phyloP scores from a whole-genome alignment of 2,888 invertebrate genomes.

The Eupelmus urozonus region DNA sequence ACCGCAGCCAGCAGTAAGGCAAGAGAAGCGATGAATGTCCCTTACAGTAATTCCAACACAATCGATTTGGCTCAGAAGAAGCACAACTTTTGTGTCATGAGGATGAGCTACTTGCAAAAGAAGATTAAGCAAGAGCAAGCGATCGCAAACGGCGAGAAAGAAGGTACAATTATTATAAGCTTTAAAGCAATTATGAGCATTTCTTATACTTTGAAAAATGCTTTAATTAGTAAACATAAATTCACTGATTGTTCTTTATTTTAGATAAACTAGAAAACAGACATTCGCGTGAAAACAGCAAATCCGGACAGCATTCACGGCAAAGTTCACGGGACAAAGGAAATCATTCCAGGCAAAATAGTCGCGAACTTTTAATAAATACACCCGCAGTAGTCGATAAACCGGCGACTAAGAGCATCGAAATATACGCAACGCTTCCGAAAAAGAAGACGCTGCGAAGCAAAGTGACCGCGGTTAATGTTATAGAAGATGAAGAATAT shows the following conservation, averaged over 20 bases:
- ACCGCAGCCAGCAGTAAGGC: conserved; percentile 92
- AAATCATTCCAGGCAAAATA: conserved; percentile 82
- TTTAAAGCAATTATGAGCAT: not conserved
- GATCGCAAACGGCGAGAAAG: conserved; percentile 79
- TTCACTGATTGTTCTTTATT: conserved; percentile 15
- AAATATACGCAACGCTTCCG: conserved; percentile 94
- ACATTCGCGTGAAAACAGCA: conserved; percentile 87
- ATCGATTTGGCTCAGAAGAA: conserved; percentile 95
- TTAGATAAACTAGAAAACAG: conserved; percentile 79
- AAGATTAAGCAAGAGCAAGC: conserved; percentile 86
- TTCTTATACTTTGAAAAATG: too few relatives aligned
- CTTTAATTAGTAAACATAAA: not conserved
- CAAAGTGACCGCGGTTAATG: conserved; percentile 81
- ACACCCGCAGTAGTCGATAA: conserved; percentile 73
- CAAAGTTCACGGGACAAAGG: conserved; percentile 85
- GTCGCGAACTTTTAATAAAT: conserved; percentile 79
- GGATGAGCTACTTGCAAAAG: conserved; percentile 90
- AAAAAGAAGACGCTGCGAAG: conserved; percentile 88
- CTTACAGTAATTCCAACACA: conserved; percentile 94
- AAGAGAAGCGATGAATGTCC: conserved; percentile 94
- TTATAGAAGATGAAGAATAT: conserved; percentile 86
- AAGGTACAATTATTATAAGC: conserved; percentile 70
- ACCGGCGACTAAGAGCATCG: conserved; percentile 83
- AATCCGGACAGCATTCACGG: conserved; percentile 85
- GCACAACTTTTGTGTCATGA: conserved; percentile 95